These are phyloP conservation scores for Hermaeophaga mercurialis DNA, from an alignment of 2,888 invertebrate species.

Conservation along the genomic window DNA sequence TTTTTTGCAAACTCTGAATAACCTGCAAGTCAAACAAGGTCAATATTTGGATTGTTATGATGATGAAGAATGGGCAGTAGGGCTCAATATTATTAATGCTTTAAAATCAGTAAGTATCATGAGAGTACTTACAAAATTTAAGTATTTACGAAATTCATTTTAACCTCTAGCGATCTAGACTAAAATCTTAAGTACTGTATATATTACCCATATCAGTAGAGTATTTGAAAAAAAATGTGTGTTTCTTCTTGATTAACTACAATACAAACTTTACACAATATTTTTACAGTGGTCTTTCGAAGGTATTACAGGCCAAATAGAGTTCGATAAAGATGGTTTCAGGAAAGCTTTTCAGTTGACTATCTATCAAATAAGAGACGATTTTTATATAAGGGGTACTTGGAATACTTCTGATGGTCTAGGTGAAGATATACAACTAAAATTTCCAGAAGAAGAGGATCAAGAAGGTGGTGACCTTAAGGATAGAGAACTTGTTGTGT, in stretches of 20 bases:
- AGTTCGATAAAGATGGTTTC: slow-evolving; percentile 55
- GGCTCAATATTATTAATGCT: slow-evolving; percentile 82
- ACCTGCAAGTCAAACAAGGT: slow-evolving; percentile 56
- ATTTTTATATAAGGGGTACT: slow-evolving; percentile 50
- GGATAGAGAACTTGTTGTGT: slow-evolving; percentile 73
- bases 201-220: too few relatives aligned
- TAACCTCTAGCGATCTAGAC: too few relatives aligned
- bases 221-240: too few relatives aligned
- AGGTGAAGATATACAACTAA: slow-evolving; percentile 50
- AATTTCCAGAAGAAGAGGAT: slow-evolving; percentile 42
- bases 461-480: slow-evolving; percentile 64
- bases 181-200: too few relatives aligned
- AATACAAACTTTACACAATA: too few relatives aligned
- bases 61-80: slow-evolving; percentile 74
- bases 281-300: slow-evolving; percentile 50
- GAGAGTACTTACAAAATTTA: too few relatives aligned
- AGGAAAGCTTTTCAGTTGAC: slow-evolving; percentile 54
- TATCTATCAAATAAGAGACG: slow-evolving; percentile 53
- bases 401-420: slow-evolving; percentile 52
- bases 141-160: too few relatives aligned
- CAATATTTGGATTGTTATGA: slow-evolving; percentile 61
- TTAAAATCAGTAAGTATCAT: slow-evolving; percentile 79
- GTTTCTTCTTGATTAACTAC: too few relatives aligned
- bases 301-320: slow-evolving; percentile 55
- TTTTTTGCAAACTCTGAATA: slow-evolving; percentile 76